phyloP scores from a whole-genome alignment of 2,888 invertebrate genomes.

The Ischnus inquisitorius region DNA sequence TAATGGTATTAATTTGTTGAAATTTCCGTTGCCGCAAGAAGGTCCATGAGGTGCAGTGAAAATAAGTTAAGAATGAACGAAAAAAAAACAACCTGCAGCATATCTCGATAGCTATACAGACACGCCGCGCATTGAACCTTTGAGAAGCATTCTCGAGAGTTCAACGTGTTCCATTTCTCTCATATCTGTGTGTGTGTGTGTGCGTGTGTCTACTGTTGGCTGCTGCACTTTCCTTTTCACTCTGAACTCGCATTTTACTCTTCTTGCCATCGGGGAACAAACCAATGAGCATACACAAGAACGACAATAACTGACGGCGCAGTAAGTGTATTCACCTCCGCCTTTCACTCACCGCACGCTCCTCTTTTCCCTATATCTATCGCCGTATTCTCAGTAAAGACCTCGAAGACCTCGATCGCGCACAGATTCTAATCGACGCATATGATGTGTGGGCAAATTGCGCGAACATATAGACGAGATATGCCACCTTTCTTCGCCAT shows the following conservation, averaged over 20 bases:
- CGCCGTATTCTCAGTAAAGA: slow-evolving; percentile 14
- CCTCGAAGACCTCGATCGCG: slow-evolving; percentile 40
- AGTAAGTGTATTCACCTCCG: slow-evolving; percentile 63
- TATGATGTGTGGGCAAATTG: neutral
- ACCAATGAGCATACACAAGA: slow-evolving; percentile 17
- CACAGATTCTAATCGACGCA: slow-evolving; percentile 31
- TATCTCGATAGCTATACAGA: slow-evolving; percentile 35
- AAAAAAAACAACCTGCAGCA: neutral
- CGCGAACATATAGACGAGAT: neutral
- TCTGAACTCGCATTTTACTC: slow-evolving; percentile 64
- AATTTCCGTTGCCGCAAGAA: neutral
- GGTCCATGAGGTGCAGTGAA: neutral
- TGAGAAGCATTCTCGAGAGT: slow-evolving; percentile 59
- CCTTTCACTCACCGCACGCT: slow-evolving; percentile 64
- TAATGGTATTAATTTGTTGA: too few species aligned
- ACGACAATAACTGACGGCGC: slow-evolving; percentile 9
- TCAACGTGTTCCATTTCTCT: slow-evolving; percentile 61
- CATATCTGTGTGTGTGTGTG: neutral
- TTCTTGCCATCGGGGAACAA: slow-evolving; percentile 50
- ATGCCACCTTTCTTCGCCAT: neutral
- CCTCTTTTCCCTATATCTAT: slow-evolving; percentile 39
- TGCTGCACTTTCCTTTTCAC: slow-evolving; percentile 64
- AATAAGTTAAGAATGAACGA: slow-evolving; percentile 11
- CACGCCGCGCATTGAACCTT: slow-evolving; percentile 54
- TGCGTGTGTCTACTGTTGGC: neutral